Conservation (phyloP, 1,140 invertebrate species). For the Drosophila pandora region DNA sequence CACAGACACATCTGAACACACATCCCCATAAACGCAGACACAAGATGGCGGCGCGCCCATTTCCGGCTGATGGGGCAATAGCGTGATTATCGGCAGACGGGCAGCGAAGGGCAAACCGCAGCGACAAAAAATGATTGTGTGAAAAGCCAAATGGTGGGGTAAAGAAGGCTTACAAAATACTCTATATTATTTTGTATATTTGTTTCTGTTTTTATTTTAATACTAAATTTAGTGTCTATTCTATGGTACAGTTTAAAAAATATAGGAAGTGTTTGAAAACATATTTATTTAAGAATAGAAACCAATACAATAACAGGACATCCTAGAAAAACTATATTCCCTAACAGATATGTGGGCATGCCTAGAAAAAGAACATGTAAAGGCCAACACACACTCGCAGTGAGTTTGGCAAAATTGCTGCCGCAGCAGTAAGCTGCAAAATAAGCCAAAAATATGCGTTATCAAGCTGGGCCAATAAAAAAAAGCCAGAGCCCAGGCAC, state of each 20-base stretch:
- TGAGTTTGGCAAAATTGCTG: constrained; percentile 64
- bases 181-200: not conserved
- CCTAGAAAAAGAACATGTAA: not conserved
- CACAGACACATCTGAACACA: not conserved
- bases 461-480: constrained; percentile 76
- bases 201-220: no score
- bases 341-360: not conserved
- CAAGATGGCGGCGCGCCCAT: constrained; percentile 74
- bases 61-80: constrained; percentile 78
- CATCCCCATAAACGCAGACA: constrained; percentile 47
- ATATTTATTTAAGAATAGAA: not conserved
- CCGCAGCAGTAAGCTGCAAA: constrained; percentile 78
- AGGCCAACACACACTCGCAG: constrained; percentile 2
- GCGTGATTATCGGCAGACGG: constrained; percentile 77
- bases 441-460: constrained; percentile 81
- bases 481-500: constrained; percentile 37
- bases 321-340: not conserved
- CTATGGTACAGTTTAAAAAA: no score
- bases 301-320: not conserved
- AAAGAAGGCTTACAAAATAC: not conserved
- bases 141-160: constrained; percentile 1
- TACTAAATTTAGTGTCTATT: no score
- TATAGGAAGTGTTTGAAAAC: not conserved
- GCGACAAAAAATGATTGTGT: constrained; percentile 54
- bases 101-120: constrained; percentile 62